A percentile compares a stretch with the other conserved stretches of the same genome.
These are phyloP conservation scores for Eucidaris tribuloides DNA, from an alignment of 35 echinoderm and acorn worm species.

Conservation along the genomic window DNA sequence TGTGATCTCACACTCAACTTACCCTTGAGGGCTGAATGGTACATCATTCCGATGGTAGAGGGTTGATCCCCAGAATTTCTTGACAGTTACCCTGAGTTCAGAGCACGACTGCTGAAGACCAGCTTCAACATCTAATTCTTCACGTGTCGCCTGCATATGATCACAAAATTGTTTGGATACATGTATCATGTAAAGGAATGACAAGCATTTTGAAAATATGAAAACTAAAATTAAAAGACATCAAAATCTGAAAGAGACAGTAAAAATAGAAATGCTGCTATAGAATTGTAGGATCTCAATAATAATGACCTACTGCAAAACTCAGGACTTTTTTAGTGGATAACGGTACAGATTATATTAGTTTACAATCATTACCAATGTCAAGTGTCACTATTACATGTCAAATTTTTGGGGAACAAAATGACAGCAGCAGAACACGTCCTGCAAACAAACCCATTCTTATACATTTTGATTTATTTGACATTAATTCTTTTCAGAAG, in stretches of 20 bases:
- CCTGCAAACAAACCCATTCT: too few relatives aligned
- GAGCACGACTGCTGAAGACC: slow-evolving; percentile 40
- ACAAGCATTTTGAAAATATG: not conserved
- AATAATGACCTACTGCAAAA: not conserved
- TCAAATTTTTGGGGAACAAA: too few relatives aligned
- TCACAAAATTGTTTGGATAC: not conserved
- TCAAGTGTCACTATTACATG: too few relatives aligned
- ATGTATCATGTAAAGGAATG: not conserved
- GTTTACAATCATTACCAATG: too few relatives aligned
- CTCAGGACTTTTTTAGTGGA: too few relatives aligned
- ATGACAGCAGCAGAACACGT: too few relatives aligned
- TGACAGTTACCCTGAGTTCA: slow-evolving; percentile 39
- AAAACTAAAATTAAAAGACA: not conserved
- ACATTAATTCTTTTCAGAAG: too few relatives aligned
- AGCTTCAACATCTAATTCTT: slow-evolving; percentile 71
- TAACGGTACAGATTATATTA: too few relatives aligned
- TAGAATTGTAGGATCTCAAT: not conserved
- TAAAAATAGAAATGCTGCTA: not conserved
- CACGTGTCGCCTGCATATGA: slow-evolving; percentile 38
- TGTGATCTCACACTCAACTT: too few relatives aligned
- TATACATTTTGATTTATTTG: too few relatives aligned
- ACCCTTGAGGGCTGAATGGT: slow-evolving; percentile 59
- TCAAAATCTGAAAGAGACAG: not conserved
- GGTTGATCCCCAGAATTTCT: slow-evolving; percentile 87
- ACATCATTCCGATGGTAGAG: slow-evolving; percentile 78